Evolutionary conservation across 2,888 invertebrate species (phyloP), one percentile per base, ranked within the genome.

Genomic region (Nineta flava): DNA sequence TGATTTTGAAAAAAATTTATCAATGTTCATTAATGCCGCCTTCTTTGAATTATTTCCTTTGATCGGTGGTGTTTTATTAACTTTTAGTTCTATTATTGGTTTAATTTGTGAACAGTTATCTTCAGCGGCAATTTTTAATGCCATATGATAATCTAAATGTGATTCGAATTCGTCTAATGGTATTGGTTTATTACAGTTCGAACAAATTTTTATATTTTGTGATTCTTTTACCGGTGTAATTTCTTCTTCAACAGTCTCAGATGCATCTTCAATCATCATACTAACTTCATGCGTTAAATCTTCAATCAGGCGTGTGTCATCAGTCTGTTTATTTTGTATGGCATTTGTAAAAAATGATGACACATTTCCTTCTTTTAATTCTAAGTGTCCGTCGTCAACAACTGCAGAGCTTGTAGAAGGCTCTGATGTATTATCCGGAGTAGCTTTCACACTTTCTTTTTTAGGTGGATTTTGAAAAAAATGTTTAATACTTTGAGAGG

Each of bases 71-170:
- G 53, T 56, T 51, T 41, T 52, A 34, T 46, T 50, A 49, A 46
- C 40, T 44, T 46, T 44, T 45, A 51, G 52, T 60, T 12, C 56
- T 51, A 50, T 53, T 57, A n/a, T 46, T 47, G 46, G 54, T 57
- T 12, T 32, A 15, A 12, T 7, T 19, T 31, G 41, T 26, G n/a
- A 26, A 26, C 50, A 50, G 12, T 40, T 47, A 16, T 13, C 44
- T 50, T 60, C 57, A 53, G 60, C 56, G 42, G 62, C 58, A 51
- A 66, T 56, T 58, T 64, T 59, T 53, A 64, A 55, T 48, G 93
- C 93, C 61, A 85, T 75, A 65, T 94, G 93, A 62, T 79, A 90
- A 67, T 94, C 93, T 58, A 74, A 65, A 66, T 93, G 93, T 60
- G 87, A 84, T 1, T 71, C 63, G 57, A 82, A 71, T 52, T 81